These are phyloP conservation scores for Lamellibrachia satsuma DNA, from an alignment of 2,888 invertebrate genomes.

Conservation along the genomic window DNA sequence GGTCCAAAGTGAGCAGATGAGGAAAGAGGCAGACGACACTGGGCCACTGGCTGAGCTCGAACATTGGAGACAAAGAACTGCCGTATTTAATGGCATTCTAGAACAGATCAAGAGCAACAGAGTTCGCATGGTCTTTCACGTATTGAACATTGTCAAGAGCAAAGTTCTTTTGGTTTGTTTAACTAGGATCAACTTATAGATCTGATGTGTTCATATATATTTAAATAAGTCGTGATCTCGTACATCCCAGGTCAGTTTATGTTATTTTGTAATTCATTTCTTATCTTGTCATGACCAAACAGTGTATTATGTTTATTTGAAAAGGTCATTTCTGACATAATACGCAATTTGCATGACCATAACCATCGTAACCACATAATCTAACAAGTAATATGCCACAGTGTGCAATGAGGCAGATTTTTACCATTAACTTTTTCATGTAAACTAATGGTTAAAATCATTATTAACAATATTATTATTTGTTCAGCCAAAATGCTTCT, in stretches of 20 bases:
- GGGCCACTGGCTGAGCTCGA: slow-evolving; percentile 74
- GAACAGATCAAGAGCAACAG: slow-evolving; percentile 52
- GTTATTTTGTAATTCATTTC: background rate
- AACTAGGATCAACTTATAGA: background rate
- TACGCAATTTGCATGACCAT: no score
- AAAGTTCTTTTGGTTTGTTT: slow-evolving; percentile 55
- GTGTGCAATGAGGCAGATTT: no score
- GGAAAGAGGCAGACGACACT: slow-evolving; percentile 81
- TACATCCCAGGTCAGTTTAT: background rate
- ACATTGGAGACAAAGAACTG: slow-evolving; percentile 60
- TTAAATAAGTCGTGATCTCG: background rate
- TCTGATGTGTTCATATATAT: background rate
- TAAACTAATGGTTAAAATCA: no score
- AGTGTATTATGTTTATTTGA: no score
- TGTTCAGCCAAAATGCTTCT: no score
- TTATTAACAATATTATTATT: no score
- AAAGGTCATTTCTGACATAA: no score
- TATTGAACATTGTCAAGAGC: slow-evolving; percentile 56
- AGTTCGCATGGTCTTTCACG: slow-evolving; percentile 58
- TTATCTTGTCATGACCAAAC: background rate
- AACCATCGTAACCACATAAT: no score
- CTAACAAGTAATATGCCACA: no score
- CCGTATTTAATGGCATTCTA: slow-evolving; percentile 39
- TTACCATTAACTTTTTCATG: no score
- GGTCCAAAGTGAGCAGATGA: slow-evolving; percentile 85